Base-by-base conservation (phyloP, 2,888 invertebrate genomes). In the Acanthosoma haemorrhoidale region DNA sequence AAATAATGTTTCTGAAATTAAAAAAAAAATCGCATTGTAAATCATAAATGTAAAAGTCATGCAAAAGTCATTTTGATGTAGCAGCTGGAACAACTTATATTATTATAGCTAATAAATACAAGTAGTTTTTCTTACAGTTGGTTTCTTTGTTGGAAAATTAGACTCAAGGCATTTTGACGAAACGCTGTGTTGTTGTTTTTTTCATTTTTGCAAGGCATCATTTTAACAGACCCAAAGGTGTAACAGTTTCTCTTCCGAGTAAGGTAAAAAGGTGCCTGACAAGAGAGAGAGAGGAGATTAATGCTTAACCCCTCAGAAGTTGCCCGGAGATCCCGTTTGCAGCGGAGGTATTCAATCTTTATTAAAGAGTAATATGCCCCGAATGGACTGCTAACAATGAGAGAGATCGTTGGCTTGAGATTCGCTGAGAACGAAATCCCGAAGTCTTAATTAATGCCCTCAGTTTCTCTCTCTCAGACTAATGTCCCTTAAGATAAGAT, bases 301-400 rank as follows among this genome's bases (percentile, higher is more conserved):
- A 51, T n/a, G n/a, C n/a, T 13, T 6, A 51, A 51, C 51, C 29
- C 18, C n/a, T 21, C 21, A 21, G 29, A 51, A 51, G 51, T 51
- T 51, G 21, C 13, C 25, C 13, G 13, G n/a, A 29, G 51, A 13
- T 29, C 1, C n/a, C n/a, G n/a, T n/a, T n/a, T n/a, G n/a, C n/a
- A n/a, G n/a, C n/a, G 51, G 29, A 5, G 51, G 29, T 51, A 51
- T 51, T 51, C 51, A 51, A 51, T 51, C 51, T 51, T 51, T 51
- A 51, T 51, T 51, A 51, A 51, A 25, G 51, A 51, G 51, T 51
- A 51, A 51, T 51, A 51, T 25, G 29, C 51, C 51, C 29, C 25
- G 8, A 51, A 51, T 51, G 51, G 51, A 5, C 51, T 51, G 51
- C 51, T 51, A 51, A 25, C 51, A 25, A 21, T 51, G 29, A 25